Percentiles rank a stretch among this genome's conserved stretches.
Evolutionary conservation across 2,113 vertebrate genomes (phyloP).

Genomic region (Diadophis punctatus): DNA sequence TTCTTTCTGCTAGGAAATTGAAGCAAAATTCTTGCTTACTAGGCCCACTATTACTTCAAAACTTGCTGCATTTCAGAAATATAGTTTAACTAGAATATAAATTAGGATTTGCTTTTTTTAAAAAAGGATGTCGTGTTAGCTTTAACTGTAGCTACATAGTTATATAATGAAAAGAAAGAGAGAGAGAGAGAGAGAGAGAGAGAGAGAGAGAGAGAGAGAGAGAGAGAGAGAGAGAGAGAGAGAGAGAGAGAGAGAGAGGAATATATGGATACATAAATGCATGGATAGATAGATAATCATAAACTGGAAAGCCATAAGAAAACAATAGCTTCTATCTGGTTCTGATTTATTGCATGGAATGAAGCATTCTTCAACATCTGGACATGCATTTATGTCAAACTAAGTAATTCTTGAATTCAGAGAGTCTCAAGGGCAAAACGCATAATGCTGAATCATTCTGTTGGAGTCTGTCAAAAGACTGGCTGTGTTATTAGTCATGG

Average conservation of each 20-base stretch:
- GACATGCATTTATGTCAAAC: conserved; percentile 55
- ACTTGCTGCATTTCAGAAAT: conserved; percentile 29
- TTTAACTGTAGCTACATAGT: background rate
- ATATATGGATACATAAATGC: background rate
- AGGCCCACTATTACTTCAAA: conserved; percentile 30
- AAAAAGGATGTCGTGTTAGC: background rate
- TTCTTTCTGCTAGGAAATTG: background rate
- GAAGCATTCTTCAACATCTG: conserved; percentile 58
- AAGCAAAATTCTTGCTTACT: background rate
- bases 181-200: too few species aligned
- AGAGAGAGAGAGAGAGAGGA: too few species aligned
- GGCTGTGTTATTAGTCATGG: conserved; percentile 62
- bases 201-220: too few species aligned
- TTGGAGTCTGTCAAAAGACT: conserved; percentile 67
- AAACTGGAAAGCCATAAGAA: background rate
- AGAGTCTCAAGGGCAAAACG: conserved; percentile 54
- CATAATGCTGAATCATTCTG: conserved; percentile 71
- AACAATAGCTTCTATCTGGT: conserved; percentile 31
- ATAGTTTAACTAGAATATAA: background rate
- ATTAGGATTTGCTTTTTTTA: background rate
- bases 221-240: too few species aligned
- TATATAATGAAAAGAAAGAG: background rate
- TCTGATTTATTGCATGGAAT: conserved; percentile 38
- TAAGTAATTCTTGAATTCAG: conserved; percentile 62
- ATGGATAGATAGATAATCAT: background rate